These are phyloP conservation scores for Lasiurus cinereus DNA, from an alignment of 2,113 vertebrate genomes.

Conservation along the genomic window DNA sequence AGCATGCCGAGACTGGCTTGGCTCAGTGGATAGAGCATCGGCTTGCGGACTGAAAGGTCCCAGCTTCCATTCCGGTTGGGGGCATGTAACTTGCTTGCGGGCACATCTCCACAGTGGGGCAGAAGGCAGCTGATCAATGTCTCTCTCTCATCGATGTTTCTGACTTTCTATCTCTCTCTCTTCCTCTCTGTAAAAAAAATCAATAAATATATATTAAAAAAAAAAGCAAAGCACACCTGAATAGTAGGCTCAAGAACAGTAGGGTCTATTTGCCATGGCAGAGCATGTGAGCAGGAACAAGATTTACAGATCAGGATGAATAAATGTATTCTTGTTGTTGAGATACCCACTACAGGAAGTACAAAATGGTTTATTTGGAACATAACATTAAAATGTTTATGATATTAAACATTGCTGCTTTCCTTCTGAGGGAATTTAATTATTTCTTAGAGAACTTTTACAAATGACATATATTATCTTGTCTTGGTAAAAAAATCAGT, in stretches of 20 bases:
- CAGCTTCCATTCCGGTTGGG: too few species aligned
- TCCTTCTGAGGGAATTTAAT: not conserved
- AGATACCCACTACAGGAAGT: not conserved
- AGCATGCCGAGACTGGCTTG: not conserved
- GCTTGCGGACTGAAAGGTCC: too few species aligned
- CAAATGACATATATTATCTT: not conserved
- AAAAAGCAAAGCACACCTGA: not conserved
- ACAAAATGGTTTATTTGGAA: not conserved
- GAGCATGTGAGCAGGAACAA: not conserved
- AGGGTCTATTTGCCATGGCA: not conserved
- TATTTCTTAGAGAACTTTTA: not conserved
- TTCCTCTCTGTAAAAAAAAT: too few species aligned
- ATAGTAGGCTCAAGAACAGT: not conserved
- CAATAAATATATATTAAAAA: too few species aligned
- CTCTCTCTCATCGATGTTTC: too few species aligned
- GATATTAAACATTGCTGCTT: not conserved
- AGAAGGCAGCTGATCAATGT: too few species aligned
- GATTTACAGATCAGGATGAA: not conserved
- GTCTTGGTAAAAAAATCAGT: not conserved
- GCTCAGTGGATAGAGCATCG: too few species aligned
- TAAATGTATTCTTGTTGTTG: not conserved
- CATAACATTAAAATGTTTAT: not conserved
- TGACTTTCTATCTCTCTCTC: too few species aligned
- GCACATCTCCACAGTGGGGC: too few species aligned
- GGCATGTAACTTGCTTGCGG: too few species aligned